A percentile compares a stretch with the other conserved stretches of the same genome.
These are phyloP conservation scores for Andrena trimmerana DNA, from an alignment of 2,888 invertebrate species.

Conservation along the genomic window DNA sequence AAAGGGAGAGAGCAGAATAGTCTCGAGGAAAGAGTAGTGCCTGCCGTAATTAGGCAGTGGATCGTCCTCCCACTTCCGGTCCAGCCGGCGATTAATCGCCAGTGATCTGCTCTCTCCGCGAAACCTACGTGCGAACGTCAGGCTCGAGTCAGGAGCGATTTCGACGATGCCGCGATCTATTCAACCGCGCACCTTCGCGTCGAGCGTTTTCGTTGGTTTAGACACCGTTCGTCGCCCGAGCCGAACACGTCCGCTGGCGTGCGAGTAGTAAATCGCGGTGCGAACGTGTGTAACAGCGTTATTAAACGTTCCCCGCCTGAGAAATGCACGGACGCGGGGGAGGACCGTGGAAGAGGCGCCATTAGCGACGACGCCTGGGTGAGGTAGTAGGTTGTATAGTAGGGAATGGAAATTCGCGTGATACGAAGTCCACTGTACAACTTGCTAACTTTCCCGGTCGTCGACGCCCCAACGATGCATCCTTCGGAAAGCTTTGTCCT, in stretches of 20 bases:
- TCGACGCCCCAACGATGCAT: conserved; percentile 82
- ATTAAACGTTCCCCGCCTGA: not conserved
- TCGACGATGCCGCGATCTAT: too few relatives aligned
- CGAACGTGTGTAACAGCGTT: not conserved
- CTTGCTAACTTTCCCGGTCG: conserved; percentile 97
- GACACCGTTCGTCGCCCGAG: not conserved
- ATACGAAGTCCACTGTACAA: conserved; percentile 96
- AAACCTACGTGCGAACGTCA: not conserved
- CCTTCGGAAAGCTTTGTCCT: not conserved
- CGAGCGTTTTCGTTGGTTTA: not conserved
- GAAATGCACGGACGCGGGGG: not conserved
- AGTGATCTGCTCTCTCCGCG: conserved; percentile 15
- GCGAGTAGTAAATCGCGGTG: too few relatives aligned
- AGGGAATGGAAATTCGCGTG: conserved; percentile 92
- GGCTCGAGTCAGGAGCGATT: not conserved
- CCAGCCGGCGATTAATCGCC: conserved; percentile 11
- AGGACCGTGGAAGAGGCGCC: conserved; percentile 40
- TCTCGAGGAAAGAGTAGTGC: conserved; percentile 5
- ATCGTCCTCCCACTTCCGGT: conserved; percentile 27
- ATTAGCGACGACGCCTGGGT: conserved; percentile 88
- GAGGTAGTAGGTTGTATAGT: conserved; percentile 99
- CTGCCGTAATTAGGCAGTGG: conserved; percentile 6
- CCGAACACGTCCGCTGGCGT: not conserved
- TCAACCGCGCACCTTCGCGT: too few relatives aligned
- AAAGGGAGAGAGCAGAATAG: conserved; percentile 15